Base-by-base conservation (phyloP, 2,113 vertebrate genomes). In the Rhinoderma darwinii region DNA sequence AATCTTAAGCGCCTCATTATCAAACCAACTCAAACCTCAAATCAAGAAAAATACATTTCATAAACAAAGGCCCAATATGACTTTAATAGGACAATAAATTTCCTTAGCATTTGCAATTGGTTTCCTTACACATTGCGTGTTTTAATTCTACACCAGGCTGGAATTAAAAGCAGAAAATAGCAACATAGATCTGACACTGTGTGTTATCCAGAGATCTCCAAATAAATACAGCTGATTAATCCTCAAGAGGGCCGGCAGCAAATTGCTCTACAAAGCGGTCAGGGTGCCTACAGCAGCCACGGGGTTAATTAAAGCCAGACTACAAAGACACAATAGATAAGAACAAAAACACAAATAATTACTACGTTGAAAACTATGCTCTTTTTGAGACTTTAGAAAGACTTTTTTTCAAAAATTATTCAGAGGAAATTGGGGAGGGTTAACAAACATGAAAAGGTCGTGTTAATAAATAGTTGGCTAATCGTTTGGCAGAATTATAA, bases 11-110 rank as follows among this genome's bases (percentile, higher is more conserved):
- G 93, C 89, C 92, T 95, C 93, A 95, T 95, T 95, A 95, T 94
- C 91, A 96, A 94, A 92, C 89, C 89, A 94, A 90, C 91, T 91
- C 93, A 92, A 94, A 91, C 93, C 92, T 95, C 93, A 93, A 94
- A 94, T 91, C 93, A 90, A 93, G 91, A 92, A 94, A 95, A 96
- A 95, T 91, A 93, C 92, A 94, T 95, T 95, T 94, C 92, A 94
- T 94, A 96, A 95, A 95, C 94, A 95, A 95, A 94, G 91, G 91
- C 90, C 91, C 94, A 94, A 95, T 94, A 95, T 92, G 93, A 93
- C 94, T 94, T 93, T 95, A 95, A 96, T 95, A 93, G 94, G 93
- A 94, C 91, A 93, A 95, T 96, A 95, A 94, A 96, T 96, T 94
- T 91, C 89, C 89, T 59, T 91, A 93, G 94, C 91, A 70, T 91